Evolutionary conservation across 2,797 vertebrate genomes (phyloP).

Genomic region (Gypaetus barbatus): DNA sequence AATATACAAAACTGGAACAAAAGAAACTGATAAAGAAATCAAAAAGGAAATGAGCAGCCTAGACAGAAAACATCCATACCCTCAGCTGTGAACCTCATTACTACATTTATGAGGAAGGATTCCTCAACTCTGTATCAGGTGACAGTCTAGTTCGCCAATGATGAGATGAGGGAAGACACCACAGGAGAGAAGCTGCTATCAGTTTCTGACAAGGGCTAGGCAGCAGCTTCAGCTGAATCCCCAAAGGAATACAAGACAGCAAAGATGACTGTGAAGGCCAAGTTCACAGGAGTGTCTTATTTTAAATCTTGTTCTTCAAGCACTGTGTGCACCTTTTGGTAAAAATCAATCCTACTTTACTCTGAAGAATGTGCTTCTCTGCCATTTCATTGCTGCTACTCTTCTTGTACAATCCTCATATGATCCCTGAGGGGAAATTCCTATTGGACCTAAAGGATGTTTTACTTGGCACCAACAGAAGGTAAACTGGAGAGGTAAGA

Average conservation of each 20-base stretch:
- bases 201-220: background rate
- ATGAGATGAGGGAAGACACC: background rate
- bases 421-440: background rate
- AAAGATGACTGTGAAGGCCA: background rate
- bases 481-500: background rate
- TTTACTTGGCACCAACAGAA: background rate
- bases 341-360: background rate
- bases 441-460: background rate
- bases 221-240: background rate
- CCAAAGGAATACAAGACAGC: background rate
- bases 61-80: background rate
- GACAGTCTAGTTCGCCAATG: background rate
- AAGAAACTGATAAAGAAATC: background rate
- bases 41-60: background rate
- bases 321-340: background rate
- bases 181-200: background rate
- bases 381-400: background rate
- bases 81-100: background rate
- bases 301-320: background rate
- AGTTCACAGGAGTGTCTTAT: background rate
- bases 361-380: background rate
- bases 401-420: background rate
- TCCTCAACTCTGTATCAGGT: background rate
- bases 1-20: background rate
- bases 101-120: background rate